A percentile compares a stretch with the other conserved stretches of the same genome.
Conservation (phyloP, 1,140 invertebrate species). For the Drosophila mojavensis region DNA sequence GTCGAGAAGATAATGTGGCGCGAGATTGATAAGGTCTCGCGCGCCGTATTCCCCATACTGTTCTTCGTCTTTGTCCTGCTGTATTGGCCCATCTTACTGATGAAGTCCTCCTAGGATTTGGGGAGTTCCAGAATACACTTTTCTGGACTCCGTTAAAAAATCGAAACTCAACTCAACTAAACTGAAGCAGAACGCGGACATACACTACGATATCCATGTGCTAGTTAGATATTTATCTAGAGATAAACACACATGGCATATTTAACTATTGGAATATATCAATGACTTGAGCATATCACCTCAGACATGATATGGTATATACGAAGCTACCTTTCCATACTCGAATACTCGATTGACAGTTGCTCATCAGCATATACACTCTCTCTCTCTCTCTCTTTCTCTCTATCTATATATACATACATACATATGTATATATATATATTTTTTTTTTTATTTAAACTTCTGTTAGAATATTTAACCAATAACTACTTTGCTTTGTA, state of each 20-base stretch:
- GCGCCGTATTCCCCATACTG: constrained; percentile 89
- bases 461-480: not conserved
- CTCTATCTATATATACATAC: no score
- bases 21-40: constrained; percentile 88
- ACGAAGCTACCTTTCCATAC: constrained; percentile 19
- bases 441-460: no score
- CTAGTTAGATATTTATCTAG: no score
- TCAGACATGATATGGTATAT: not conserved
- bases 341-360: constrained; percentile 2
- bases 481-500: constrained; percentile 3
- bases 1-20: constrained; percentile 88
- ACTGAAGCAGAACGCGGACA: not conserved
- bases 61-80: constrained; percentile 90
- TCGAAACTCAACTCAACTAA: not conserved
- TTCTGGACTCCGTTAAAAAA: constrained; percentile 84
- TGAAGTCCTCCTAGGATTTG: constrained; percentile 86
- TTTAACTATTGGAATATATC: constrained; percentile 12
- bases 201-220: not conserved
- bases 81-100: constrained; percentile 90
- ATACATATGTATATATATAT: not conserved
- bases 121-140: constrained; percentile 79
- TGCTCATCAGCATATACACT: constrained; percentile 3
- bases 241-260: not conserved
- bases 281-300: constrained; percentile 18
- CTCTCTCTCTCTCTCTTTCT: no score